These are phyloP conservation scores for Falco novaeseelandiae DNA, from an alignment of 2,797 vertebrate genomes.

Conservation along the genomic window DNA sequence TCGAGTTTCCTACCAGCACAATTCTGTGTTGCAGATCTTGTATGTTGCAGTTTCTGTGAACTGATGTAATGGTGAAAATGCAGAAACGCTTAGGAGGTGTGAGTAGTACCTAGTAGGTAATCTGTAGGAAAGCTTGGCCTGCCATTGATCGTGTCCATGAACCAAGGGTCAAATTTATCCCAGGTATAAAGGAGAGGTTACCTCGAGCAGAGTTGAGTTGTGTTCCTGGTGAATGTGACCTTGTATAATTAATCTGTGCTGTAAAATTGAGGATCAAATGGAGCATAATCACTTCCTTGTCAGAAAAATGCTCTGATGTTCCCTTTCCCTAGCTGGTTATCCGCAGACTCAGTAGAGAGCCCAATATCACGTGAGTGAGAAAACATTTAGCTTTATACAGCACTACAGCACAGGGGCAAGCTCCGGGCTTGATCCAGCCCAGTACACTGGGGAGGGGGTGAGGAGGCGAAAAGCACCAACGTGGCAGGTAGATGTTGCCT, in stretches of 20 bases:
- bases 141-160: rapidly evolving
- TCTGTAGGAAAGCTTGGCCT: not conserved
- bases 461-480: not conserved
- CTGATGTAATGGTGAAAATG: not conserved
- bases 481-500: not conserved
- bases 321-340: not conserved
- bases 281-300: not conserved
- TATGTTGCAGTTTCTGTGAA: not conserved
- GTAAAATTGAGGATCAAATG: not conserved
- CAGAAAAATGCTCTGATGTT: not conserved
- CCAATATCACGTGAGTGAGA: not conserved
- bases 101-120: not conserved
- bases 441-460: not conserved
- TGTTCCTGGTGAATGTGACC: not conserved
- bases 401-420: rapidly evolving
- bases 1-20: not conserved
- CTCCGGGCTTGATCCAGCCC: not conserved
- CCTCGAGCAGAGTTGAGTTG: too few species aligned
- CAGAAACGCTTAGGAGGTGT: not conserved
- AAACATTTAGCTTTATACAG: not conserved
- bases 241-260: not conserved
- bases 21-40: not conserved
- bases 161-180: not conserved
- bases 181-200: not conserved
- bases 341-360: not conserved